Percentiles rank a stretch among this genome's conserved stretches.
These are phyloP conservation scores for Emydoidea blandingii DNA, from an alignment of 2,797 vertebrate species.

Conservation along the genomic window DNA sequence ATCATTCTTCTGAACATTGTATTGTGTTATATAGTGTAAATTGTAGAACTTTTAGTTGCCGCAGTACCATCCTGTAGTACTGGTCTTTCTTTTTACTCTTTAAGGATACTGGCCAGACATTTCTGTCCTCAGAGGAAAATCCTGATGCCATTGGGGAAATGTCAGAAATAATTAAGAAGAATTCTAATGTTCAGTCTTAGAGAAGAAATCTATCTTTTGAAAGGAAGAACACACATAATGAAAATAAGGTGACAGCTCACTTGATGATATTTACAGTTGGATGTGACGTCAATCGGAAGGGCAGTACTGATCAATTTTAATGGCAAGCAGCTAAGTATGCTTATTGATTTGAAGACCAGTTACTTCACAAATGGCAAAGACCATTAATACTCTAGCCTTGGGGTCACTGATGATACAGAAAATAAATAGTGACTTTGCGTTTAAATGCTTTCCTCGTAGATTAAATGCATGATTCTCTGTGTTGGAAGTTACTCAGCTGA, in stretches of 20 bases:
- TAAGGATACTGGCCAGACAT: slow-evolving; percentile 47
- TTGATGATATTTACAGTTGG: slow-evolving; percentile 82
- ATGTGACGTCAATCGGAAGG: slow-evolving; percentile 79
- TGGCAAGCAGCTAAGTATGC: slow-evolving; percentile 76
- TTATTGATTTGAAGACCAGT: slow-evolving; percentile 76
- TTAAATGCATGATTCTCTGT: not conserved
- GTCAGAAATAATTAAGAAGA: slow-evolving; percentile 74
- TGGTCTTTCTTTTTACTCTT: not conserved
- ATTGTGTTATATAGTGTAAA: not conserved
- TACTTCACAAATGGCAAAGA: slow-evolving; percentile 75
- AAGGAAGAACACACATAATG: slow-evolving; percentile 70
- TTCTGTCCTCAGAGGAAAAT: slow-evolving; percentile 51
- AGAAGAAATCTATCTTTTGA: slow-evolving; percentile 74
- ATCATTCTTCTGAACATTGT: not conserved
- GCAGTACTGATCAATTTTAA: slow-evolving; percentile 80
- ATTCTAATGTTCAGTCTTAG: slow-evolving; percentile 54
- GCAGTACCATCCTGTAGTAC: not conserved
- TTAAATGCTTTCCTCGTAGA: not conserved
- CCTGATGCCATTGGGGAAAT: slow-evolving; percentile 59
- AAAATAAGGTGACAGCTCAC: slow-evolving; percentile 78
- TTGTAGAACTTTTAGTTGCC: slow-evolving; percentile 24
- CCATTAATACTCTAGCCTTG: slow-evolving; percentile 72
- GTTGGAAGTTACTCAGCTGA: not conserved
- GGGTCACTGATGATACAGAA: slow-evolving; percentile 50
- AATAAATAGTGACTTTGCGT: slow-evolving; percentile 64